A percentile compares a stretch with the other conserved stretches of the same genome.
phyloP scores from a whole-genome alignment of 2,113 vertebrate species.

The Oncorhynchus masou region DNA sequence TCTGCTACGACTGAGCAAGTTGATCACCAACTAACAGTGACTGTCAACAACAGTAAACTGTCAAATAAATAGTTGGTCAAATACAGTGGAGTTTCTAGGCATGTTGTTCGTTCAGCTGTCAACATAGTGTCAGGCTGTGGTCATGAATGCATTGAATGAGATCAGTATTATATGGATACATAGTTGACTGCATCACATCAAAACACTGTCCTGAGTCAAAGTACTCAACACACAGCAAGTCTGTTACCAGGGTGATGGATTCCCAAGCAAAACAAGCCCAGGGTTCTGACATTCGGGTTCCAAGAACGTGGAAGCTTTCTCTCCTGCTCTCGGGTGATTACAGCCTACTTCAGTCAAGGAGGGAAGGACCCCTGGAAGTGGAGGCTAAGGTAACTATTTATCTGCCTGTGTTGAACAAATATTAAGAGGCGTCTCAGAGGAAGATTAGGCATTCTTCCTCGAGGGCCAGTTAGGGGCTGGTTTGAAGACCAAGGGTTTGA shows the following conservation, averaged over 20 bases:
- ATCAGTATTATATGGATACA: too few relatives aligned
- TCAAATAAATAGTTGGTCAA: too few relatives aligned
- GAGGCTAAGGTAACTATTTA: slow-evolving; percentile 59
- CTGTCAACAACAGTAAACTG: too few relatives aligned
- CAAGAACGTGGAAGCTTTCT: slow-evolving; percentile 39
- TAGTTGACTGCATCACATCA: too few relatives aligned
- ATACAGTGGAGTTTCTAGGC: too few relatives aligned
- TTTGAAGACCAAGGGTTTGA: slow-evolving; percentile 27
- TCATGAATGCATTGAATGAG: too few relatives aligned
- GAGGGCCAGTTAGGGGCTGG: slow-evolving; percentile 33
- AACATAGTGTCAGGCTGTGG: too few relatives aligned
- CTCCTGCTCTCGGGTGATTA: slow-evolving; percentile 49
- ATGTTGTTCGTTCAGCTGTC: too few relatives aligned
- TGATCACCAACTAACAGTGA: too few relatives aligned
- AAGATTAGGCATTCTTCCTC: slow-evolving; percentile 49
- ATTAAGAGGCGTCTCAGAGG: slow-evolving; percentile 36
- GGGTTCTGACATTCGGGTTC: slow-evolving; percentile 27
- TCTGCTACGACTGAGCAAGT: too few relatives aligned
- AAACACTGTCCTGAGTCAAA: too few relatives aligned
- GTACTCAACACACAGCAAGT: background rate
- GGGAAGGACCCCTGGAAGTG: slow-evolving; percentile 56
- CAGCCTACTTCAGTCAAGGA: slow-evolving; percentile 57
- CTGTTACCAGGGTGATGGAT: slow-evolving; percentile 24
- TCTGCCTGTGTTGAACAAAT: slow-evolving; percentile 51
- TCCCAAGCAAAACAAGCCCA: slow-evolving; percentile 35